Evolutionary conservation across 2,113 vertebrate species (phyloP).

Genomic region (Oncorhynchus gorbuscha): DNA sequence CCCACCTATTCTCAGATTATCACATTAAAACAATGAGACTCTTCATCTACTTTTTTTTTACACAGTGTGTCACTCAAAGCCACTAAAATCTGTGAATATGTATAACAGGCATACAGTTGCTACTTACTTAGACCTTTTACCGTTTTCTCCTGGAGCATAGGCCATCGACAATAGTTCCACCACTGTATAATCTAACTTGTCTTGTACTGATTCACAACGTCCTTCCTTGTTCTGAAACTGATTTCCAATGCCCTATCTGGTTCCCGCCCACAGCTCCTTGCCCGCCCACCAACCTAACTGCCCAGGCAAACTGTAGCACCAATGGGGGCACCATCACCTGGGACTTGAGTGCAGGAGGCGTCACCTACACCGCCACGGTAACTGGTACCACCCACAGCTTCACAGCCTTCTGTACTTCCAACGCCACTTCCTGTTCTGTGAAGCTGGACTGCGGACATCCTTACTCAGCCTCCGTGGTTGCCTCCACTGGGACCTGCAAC

Average conservation of each 20-base stretch:
- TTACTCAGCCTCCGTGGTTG: slow-evolving; percentile 65
- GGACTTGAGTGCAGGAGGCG: slow-evolving; percentile 42
- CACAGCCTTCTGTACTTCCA: slow-evolving; percentile 56
- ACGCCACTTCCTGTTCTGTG: slow-evolving; percentile 56
- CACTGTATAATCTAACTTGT: too few relatives aligned
- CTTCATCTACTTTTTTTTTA: not conserved
- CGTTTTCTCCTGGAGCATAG: too few relatives aligned
- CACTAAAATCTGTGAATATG: too few relatives aligned
- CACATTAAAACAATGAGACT: not conserved
- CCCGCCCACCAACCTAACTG: slow-evolving; percentile 59
- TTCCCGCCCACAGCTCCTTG: slow-evolving; percentile 68
- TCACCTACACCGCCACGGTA: slow-evolving; percentile 58
- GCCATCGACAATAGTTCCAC: too few relatives aligned
- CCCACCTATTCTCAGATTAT: too few relatives aligned
- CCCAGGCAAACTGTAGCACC: slow-evolving; percentile 59
- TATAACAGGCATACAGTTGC: too few relatives aligned
- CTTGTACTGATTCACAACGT: too few relatives aligned
- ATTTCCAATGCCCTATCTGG: not conserved
- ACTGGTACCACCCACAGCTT: slow-evolving; percentile 53
- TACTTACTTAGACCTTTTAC: too few relatives aligned
- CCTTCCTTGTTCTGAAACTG: not conserved
- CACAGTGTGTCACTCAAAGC: too few relatives aligned
- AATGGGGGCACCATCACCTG: slow-evolving; percentile 62
- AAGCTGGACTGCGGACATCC: slow-evolving; percentile 61
- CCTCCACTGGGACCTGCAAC: slow-evolving; percentile 63